phyloP scores from a whole-genome alignment of 1,140 invertebrate species.

The Drosophila biarmipes region DNA sequence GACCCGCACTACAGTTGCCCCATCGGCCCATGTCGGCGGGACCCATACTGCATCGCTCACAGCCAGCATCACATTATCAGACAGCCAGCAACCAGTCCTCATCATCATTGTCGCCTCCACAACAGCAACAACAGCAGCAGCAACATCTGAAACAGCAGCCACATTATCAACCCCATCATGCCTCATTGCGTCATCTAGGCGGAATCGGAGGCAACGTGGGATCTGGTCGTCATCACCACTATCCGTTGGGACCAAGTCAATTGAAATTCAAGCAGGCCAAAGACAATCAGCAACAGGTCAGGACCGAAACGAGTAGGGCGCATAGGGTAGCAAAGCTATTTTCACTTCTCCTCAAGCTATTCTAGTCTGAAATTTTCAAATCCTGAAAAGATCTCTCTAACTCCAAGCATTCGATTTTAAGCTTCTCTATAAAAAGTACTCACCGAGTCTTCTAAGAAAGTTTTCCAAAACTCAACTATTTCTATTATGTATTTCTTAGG shows the following conservation, averaged over 20 bases:
- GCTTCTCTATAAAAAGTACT: neutral
- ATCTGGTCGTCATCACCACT: constrained; percentile 56
- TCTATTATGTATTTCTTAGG: neutral
- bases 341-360: constrained; percentile 14
- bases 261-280: constrained; percentile 67
- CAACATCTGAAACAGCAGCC: constrained; percentile 49
- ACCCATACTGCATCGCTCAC: constrained; percentile 83
- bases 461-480: neutral
- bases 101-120: constrained; percentile 59
- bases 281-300: constrained; percentile 83
- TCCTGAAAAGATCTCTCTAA: neutral
- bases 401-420: neutral
- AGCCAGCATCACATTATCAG: constrained; percentile 76
- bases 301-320: constrained; percentile 36
- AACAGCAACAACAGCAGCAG: constrained; percentile 39
- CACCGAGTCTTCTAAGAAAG: neutral
- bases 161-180: constrained; percentile 72
- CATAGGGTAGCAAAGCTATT: constrained; percentile 12
- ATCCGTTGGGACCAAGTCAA: constrained; percentile 74
- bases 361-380: constrained; percentile 1
- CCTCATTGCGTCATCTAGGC: constrained; percentile 81
- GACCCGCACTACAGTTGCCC: constrained; percentile 80
- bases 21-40: constrained; percentile 84
- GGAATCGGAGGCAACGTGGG: constrained; percentile 59
- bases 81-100: constrained; percentile 55